Evolutionary conservation across 2,113 vertebrate species (phyloP).

Genomic region (Eretmodus cyanostictus): DNA sequence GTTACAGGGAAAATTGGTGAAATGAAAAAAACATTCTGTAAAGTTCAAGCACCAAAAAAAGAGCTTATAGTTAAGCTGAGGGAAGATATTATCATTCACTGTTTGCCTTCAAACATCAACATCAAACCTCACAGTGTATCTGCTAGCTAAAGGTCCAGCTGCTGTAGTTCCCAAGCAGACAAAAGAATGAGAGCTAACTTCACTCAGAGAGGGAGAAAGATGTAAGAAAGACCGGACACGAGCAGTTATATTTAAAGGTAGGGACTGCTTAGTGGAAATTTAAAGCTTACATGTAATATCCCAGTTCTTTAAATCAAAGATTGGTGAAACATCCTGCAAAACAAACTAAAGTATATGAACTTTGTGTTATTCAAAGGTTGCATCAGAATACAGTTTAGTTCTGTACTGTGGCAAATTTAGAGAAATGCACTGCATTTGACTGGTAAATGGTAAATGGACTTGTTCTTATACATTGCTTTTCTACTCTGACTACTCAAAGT

Average conservation of each 20-base stretch:
- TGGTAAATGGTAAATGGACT: not conserved
- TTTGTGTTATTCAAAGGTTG: not conserved
- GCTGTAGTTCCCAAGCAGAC: not conserved
- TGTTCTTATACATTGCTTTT: not conserved
- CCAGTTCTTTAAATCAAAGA: not conserved
- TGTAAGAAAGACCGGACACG: fast-evolving
- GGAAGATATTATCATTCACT: not conserved
- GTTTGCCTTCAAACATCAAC: not conserved
- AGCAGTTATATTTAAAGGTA: not conserved
- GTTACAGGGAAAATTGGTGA: not conserved
- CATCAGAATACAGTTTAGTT: not conserved
- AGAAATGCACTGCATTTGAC: not conserved
- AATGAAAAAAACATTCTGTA: not conserved
- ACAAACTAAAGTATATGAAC: not conserved
- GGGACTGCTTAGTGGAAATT: not conserved
- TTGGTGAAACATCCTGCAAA: not conserved
- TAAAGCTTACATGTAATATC: not conserved
- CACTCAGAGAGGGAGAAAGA: not conserved
- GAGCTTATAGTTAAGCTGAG: not conserved
- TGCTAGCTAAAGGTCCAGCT: not conserved
- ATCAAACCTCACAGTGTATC: not conserved
- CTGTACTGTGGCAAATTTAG: not conserved
- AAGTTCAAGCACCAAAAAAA: not conserved
- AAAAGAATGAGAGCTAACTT: not conserved
- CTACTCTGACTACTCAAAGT: not conserved